Conservation (phyloP, 2,888 invertebrate genomes). For the Oasisia sp. region DNA sequence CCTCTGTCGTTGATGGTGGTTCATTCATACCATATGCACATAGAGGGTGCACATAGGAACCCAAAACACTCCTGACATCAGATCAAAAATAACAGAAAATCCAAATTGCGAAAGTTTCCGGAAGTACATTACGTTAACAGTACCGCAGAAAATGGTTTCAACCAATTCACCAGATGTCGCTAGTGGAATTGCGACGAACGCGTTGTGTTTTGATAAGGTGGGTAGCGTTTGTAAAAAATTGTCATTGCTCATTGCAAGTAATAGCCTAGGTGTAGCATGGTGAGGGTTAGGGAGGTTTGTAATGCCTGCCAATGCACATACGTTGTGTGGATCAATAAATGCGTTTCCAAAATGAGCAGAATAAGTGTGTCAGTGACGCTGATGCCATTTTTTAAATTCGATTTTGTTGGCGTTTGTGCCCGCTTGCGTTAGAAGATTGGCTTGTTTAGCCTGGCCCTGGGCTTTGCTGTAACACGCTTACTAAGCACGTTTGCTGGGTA, state of each 20-base stretch:
- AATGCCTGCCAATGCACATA: too few species aligned
- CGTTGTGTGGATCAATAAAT: too few species aligned
- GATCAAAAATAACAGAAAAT: neutral
- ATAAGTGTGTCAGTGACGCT: too few species aligned
- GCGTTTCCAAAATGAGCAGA: too few species aligned
- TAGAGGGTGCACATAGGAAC: slow-evolving; percentile 6
- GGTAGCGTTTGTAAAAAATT: neutral
- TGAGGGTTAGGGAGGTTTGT: too few species aligned
- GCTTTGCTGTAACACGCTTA: too few species aligned
- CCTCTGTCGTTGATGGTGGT: neutral
- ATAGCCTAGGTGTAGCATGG: neutral
- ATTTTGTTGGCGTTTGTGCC: too few species aligned
- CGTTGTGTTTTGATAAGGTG: neutral
- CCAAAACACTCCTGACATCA: neutral
- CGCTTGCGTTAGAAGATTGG: too few species aligned
- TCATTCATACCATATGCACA: slow-evolving; percentile 4
- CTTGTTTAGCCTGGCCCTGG: too few species aligned
- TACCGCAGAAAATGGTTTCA: neutral
- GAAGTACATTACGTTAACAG: neutral
- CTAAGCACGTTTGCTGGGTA: too few species aligned
- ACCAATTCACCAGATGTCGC: slow-evolving; percentile 4
- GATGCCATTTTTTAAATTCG: too few species aligned
- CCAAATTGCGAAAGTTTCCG: neutral
- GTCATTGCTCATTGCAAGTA: neutral
- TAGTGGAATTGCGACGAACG: neutral